Evolutionary conservation across 2,888 invertebrate genomes (phyloP).

Genomic region (Saturnia pavonia): DNA sequence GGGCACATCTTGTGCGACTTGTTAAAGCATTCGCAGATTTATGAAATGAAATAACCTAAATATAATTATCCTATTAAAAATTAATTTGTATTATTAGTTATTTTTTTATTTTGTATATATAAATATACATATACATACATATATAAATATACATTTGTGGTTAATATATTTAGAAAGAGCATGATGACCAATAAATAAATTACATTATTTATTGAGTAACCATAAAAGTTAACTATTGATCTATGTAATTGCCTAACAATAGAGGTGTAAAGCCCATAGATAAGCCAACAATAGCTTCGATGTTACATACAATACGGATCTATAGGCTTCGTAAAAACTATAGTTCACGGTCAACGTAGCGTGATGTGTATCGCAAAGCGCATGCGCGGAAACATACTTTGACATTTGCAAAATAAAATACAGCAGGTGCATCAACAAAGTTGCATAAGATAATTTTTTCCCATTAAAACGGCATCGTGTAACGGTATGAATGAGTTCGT

Average conservation of each 20-base stretch:
- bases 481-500: conserved; percentile 53
- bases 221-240: conserved; percentile 37
- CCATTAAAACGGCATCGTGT: conserved; percentile 44
- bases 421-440: conserved; percentile 64
- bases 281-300: conserved; percentile 47
- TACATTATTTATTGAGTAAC: conserved; percentile 29
- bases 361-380: conserved; percentile 33
- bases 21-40: conserved; percentile 29
- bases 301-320: conserved; percentile 67
- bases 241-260: conserved; percentile 40
- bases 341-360: conserved; percentile 65
- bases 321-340: conserved; percentile 63
- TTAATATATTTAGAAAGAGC: not conserved
- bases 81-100: not conserved
- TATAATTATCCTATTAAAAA: not conserved
- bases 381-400: conserved; percentile 60
- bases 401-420: conserved; percentile 62
- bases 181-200: not conserved
- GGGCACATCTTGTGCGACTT: conserved; percentile 57
- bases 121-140: not conserved
- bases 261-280: conserved; percentile 50
- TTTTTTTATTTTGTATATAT: not conserved
- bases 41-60: not conserved
- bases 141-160: too few relatives aligned
- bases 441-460: conserved; percentile 57